phyloP scores from a whole-genome alignment of 2,888 invertebrate genomes.

The Phyllotreta cruciferae region DNA sequence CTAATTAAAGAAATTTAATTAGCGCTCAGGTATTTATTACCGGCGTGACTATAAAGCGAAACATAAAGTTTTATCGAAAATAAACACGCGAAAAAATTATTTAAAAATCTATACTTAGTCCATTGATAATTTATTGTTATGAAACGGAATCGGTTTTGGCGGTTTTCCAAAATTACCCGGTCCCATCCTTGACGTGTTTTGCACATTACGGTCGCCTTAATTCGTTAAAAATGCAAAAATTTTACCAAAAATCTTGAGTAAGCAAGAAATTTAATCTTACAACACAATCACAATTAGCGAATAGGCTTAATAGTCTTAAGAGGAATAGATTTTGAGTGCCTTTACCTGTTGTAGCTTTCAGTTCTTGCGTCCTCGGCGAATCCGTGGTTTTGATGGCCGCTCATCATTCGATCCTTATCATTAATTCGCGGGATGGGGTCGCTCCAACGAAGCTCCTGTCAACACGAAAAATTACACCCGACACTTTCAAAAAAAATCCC shows the following conservation, averaged over 20 bases:
- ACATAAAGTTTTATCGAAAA: not conserved
- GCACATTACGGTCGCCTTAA: too few species aligned
- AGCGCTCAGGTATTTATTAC: not conserved
- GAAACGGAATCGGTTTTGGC: too few species aligned
- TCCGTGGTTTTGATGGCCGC: slow-evolving; percentile 37
- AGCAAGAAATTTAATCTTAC: too few species aligned
- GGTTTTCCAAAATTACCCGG: too few species aligned
- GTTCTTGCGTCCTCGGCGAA: slow-evolving; percentile 38
- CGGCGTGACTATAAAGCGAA: not conserved
- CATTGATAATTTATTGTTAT: too few species aligned
- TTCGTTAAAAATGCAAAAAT: not conserved
- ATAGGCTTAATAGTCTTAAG: too few species aligned
- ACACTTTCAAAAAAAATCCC: slow-evolving; percentile 4
- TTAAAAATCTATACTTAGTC: too few species aligned
- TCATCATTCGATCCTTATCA: slow-evolving; percentile 30
- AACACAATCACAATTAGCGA: too few species aligned
- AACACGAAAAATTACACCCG: slow-evolving; percentile 9
- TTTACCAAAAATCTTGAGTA: not conserved
- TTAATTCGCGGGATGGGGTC: slow-evolving; percentile 15
- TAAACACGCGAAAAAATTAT: too few species aligned
- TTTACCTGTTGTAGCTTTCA: slow-evolving; percentile 39
- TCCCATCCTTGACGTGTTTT: too few species aligned
- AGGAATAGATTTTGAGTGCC: too few species aligned
- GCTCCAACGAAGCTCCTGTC: not conserved
- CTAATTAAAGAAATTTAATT: slow-evolving; percentile 33